phyloP scores from a whole-genome alignment of 2,797 vertebrate genomes.

The Ataeniobius toweri region DNA sequence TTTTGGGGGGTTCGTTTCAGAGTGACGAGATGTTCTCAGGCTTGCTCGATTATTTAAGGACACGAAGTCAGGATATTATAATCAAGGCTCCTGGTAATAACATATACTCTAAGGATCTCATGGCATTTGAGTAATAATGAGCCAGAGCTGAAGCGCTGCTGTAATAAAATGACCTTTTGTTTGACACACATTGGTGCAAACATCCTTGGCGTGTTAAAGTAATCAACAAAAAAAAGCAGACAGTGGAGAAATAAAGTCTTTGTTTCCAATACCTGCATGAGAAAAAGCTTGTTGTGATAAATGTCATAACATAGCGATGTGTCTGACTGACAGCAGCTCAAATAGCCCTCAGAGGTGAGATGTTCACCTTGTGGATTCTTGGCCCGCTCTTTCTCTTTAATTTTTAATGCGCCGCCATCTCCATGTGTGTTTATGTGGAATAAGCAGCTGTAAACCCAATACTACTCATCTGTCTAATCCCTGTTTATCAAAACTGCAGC shows the following conservation, averaged over 20 bases:
- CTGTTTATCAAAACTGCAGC: slow-evolving; percentile 12
- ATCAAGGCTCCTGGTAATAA: slow-evolving; percentile 49
- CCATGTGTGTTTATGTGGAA: slow-evolving; percentile 27
- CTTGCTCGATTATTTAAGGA: slow-evolving; percentile 73
- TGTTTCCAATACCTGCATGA: slow-evolving; percentile 8
- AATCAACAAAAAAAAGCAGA: slow-evolving; percentile 13
- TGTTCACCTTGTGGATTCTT: slow-evolving; percentile 55
- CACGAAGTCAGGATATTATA: slow-evolving; percentile 59
- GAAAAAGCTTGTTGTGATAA: slow-evolving; percentile 3
- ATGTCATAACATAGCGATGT: neutral
- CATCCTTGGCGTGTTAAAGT: slow-evolving; percentile 4
- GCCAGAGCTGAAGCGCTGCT: slow-evolving; percentile 45
- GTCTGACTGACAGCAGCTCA: slow-evolving; percentile 36
- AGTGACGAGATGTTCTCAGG: slow-evolving; percentile 54
- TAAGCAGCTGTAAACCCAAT: slow-evolving; percentile 6
- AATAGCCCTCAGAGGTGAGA: slow-evolving; percentile 44
- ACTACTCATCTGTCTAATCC: slow-evolving; percentile 9
- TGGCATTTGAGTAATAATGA: slow-evolving; percentile 65
- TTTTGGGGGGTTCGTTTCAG: slow-evolving; percentile 48
- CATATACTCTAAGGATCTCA: slow-evolving; percentile 52
- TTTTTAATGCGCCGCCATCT: slow-evolving; percentile 65
- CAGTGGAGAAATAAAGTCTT: slow-evolving; percentile 6
- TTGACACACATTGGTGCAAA: neutral
- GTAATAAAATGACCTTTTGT: slow-evolving; percentile 29
- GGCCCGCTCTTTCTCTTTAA: slow-evolving; percentile 57